Evolutionary conservation across 1,140 invertebrate genomes (phyloP), one percentile per base, ranked within the genome.

Genomic region (Dinoponera quadriceps): DNA sequence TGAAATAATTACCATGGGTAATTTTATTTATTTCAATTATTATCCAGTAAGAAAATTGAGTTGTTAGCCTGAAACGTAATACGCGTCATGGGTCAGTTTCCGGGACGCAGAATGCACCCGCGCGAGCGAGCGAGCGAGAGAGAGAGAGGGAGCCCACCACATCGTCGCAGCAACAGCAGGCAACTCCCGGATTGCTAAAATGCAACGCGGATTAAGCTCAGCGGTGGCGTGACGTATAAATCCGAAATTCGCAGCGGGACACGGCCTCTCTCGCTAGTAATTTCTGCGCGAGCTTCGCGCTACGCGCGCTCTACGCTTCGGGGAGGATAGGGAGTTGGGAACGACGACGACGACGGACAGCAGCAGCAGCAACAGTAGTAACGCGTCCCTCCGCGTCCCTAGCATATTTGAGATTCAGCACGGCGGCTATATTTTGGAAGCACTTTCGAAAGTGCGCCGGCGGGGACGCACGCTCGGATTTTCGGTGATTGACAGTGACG

Each of bases 211-310:
- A 80, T 80, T 80, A 80, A 80, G 75, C 65, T 80, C 38, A 69
- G 80, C 69, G 44, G 69, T 63, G 57, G 80, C 71, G 55, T 72
- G 80, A 82, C 80, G 57, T 82, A 82, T 82, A 82, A 82, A 62
- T 72, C 68, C 80, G 48, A 75, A 82, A 74, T 75, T 82, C 80
- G 68, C 68, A 74, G 57, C 80, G 68, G 80, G 71, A 63, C 80
- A 57, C 71, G 75, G 63, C 20, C 71, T 44, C 38, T 44, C 38
- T 57, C 44, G 80, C 80, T 60, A 75, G 80, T 72, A 82, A 82
- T 82, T 82, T 60, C 71, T 65, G 54, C n/a, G 55, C 68, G 71
- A 62, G 57, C 27, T 62, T 33, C 44, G 71, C 38, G 38, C 38
- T 44, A 44, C 38, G 38, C 38, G 38, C 3, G 9, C 9, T 7